phyloP scores from a whole-genome alignment of 92 coral and sea anemone species.

The Umimayanthus chanpuru region DNA sequence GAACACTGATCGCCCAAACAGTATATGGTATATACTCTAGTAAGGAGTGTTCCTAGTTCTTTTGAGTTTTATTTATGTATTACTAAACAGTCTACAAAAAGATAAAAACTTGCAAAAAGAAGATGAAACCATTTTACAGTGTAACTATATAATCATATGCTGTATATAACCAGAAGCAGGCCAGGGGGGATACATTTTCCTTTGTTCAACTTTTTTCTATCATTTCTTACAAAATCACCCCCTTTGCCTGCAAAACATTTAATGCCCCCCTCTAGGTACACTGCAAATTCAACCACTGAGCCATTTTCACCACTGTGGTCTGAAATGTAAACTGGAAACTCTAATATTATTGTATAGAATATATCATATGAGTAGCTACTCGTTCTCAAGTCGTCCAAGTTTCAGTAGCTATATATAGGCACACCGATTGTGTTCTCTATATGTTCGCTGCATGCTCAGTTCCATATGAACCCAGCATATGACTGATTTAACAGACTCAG shows the following conservation, averaged over 20 bases:
- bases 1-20: no score
- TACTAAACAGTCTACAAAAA: neutral
- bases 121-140: slow-evolving; percentile 3
- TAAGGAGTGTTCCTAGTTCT: slow-evolving; percentile 5
- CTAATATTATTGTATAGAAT: neutral
- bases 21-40: slow-evolving; percentile 3
- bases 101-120: slow-evolving; percentile 2
- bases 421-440: slow-evolving; percentile 9
- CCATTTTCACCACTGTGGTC: neutral
- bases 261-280: slow-evolving; percentile 4
- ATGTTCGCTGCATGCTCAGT: slow-evolving; percentile 18
- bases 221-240: no score
- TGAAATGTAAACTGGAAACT: neutral
- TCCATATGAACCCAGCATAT: slow-evolving; percentile 20
- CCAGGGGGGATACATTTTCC: no score
- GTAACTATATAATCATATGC: slow-evolving; percentile 2
- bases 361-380: slow-evolving; percentile 20
- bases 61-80: slow-evolving; percentile 1
- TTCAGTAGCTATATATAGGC: slow-evolving; percentile 4
- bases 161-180: neutral
- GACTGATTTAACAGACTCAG: slow-evolving; percentile 16
- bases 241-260: neutral
- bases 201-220: no score
- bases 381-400: slow-evolving; percentile 3
- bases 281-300: slow-evolving; percentile 3